phyloP scores from a whole-genome alignment of 2,888 invertebrate genomes.

The Diploptera punctata region DNA sequence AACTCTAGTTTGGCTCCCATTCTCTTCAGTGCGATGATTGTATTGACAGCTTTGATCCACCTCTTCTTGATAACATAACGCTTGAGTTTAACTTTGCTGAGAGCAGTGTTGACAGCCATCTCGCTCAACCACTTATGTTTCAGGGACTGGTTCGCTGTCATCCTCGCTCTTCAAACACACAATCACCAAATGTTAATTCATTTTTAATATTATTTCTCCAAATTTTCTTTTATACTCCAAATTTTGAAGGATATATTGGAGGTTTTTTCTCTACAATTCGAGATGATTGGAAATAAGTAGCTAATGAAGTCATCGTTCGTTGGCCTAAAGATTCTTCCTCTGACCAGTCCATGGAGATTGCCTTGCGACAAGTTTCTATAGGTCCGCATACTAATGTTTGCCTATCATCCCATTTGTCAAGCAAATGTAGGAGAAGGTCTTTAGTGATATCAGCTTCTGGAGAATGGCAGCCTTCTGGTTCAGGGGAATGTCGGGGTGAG shows the following conservation, averaged over 20 bases:
- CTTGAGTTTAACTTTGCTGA: constrained; percentile 81
- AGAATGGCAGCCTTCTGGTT: constrained; percentile 39
- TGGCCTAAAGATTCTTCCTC: constrained; percentile 76
- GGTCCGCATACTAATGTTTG: constrained; percentile 52
- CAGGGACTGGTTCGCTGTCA: constrained; percentile 73
- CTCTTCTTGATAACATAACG: constrained; percentile 88
- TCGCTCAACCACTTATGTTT: constrained; percentile 81
- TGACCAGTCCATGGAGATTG: constrained; percentile 78
- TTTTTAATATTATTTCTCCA: too few relatives aligned
- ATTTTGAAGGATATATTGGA: constrained; percentile 58
- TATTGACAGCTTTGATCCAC: constrained; percentile 90
- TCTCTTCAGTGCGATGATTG: constrained; percentile 82
- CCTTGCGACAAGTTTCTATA: constrained; percentile 62
- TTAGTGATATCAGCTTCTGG: constrained; percentile 60
- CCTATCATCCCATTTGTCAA: constrained; percentile 77
- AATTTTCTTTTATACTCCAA: constrained; percentile 19
- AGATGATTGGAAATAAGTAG: constrained; percentile 74
- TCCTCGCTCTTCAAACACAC: constrained; percentile 67
- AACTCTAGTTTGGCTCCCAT: constrained; percentile 82
- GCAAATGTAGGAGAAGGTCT: constrained; percentile 74
- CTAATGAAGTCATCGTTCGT: constrained; percentile 79
- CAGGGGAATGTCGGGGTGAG: constrained; percentile 44
- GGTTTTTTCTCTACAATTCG: constrained; percentile 53
- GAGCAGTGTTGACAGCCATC: constrained; percentile 57
- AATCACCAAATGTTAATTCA: not conserved